Conservation (phyloP, 2,113 vertebrate species). For the Pangasianodon gigas region DNA sequence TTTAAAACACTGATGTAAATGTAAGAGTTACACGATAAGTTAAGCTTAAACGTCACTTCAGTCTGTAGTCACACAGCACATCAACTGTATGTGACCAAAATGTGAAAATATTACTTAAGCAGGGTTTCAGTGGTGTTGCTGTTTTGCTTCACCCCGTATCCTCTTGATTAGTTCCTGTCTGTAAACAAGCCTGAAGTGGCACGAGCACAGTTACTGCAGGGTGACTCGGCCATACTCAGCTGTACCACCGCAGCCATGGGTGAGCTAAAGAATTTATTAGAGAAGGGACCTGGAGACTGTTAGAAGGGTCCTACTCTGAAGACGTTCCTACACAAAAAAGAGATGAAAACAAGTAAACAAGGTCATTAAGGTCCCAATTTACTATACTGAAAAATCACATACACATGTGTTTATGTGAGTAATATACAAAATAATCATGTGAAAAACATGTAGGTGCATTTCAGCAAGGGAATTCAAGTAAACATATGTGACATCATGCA, state of each 20-base stretch:
- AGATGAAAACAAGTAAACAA: background rate
- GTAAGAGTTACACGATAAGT: background rate
- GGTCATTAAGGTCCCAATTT: background rate
- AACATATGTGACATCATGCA: background rate
- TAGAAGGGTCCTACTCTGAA: conserved; percentile 12
- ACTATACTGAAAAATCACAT: background rate
- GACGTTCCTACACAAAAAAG: background rate
- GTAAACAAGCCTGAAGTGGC: conserved; percentile 28
- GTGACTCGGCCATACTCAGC: conserved; percentile 4
- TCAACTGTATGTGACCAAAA: conserved; percentile 26
- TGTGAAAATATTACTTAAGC: conserved; percentile 10
- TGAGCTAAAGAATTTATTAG: conserved; percentile 35
- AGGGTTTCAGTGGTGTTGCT: conserved; percentile 8
- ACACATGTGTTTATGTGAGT: background rate
- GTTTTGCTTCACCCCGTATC: background rate
- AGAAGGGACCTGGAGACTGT: conserved; percentile 23
- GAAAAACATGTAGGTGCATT: background rate
- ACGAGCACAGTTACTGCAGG: conserved; percentile 14
- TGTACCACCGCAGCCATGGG: background rate
- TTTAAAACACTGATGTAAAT: too few species aligned
- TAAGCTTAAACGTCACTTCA: background rate
- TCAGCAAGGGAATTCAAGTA: background rate
- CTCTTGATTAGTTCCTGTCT: conserved; percentile 37
- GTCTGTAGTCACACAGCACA: background rate
- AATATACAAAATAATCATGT: background rate